A percentile compares a stretch with the other conserved stretches of the same genome.
phyloP scores from a whole-genome alignment of 2,797 vertebrate genomes.

The Eospalax fontanierii region DNA sequence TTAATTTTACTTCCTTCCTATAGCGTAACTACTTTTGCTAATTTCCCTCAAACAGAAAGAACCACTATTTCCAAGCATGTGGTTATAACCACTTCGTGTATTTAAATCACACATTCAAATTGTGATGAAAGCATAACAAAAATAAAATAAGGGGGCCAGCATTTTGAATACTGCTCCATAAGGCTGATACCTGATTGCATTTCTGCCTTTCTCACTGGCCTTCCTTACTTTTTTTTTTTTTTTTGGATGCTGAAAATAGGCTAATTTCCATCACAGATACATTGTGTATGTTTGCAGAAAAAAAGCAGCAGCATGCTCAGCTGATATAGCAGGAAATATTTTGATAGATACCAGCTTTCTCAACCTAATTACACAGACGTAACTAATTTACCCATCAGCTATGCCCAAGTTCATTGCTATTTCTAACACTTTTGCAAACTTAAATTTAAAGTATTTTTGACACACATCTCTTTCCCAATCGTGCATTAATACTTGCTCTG shows the following conservation, averaged over 20 bases:
- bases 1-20: conserved; percentile 3
- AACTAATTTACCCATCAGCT: conserved; percentile 83
- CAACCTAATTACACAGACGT: conserved; percentile 83
- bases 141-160: neutral
- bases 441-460: conserved; percentile 81
- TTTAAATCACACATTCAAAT: conserved; percentile 51
- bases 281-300: conserved; percentile 75
- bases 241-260: conserved; percentile 59
- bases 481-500: conserved; percentile 72
- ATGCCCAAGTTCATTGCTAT: conserved; percentile 81
- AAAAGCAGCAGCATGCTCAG: conserved; percentile 75
- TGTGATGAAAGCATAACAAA: conserved; percentile 47
- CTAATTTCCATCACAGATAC: conserved; percentile 70
- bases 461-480: conserved; percentile 64
- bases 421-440: conserved; percentile 78
- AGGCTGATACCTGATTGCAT: conserved; percentile 35
- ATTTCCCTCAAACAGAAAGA: conserved; percentile 9
- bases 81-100: conserved; percentile 32
- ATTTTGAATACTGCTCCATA: conserved; percentile 46
- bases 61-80: neutral
- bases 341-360: conserved; percentile 84
- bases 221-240: conserved; percentile 54
- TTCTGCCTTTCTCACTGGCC: conserved; percentile 50
- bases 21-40: neutral
- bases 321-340: conserved; percentile 81